These are phyloP conservation scores for Pampusana beccarii DNA, from an alignment of 2,113 vertebrate genomes.

Conservation along the genomic window DNA sequence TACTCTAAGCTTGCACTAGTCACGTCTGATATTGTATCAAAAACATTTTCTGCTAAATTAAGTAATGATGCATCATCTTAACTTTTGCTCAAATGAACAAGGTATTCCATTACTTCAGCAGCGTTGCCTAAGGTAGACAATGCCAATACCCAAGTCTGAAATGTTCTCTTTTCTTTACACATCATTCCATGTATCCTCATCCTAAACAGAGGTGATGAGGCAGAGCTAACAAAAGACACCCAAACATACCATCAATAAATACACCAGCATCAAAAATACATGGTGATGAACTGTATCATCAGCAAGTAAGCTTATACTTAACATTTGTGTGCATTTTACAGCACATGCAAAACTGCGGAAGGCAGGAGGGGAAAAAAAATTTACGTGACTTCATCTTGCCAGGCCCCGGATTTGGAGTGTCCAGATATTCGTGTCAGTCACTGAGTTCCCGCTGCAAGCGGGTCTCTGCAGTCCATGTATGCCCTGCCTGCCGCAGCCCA, in stretches of 20 bases:
- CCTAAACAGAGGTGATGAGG: neutral
- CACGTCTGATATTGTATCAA: neutral
- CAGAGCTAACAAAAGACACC: neutral
- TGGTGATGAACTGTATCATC: neutral
- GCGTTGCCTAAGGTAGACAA: neutral
- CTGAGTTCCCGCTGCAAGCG: neutral
- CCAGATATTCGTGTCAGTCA: conserved; percentile 25
- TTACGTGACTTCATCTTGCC: neutral
- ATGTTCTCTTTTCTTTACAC: neutral
- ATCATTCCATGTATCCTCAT: neutral
- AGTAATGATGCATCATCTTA: neutral
- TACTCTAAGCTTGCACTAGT: neutral
- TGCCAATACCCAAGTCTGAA: neutral
- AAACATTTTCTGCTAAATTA: neutral
- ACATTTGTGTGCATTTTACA: neutral
- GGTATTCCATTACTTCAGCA: neutral
- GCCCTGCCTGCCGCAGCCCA: neutral
- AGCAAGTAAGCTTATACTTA: neutral
- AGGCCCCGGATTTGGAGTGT: neutral
- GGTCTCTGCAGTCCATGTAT: neutral
- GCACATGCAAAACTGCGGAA: neutral
- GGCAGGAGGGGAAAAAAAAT: neutral
- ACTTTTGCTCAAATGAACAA: neutral
- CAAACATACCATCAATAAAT: neutral
- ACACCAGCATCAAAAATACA: neutral